Base-by-base conservation (phyloP, 2,797 vertebrate genomes). In the Valencia hispanica region DNA sequence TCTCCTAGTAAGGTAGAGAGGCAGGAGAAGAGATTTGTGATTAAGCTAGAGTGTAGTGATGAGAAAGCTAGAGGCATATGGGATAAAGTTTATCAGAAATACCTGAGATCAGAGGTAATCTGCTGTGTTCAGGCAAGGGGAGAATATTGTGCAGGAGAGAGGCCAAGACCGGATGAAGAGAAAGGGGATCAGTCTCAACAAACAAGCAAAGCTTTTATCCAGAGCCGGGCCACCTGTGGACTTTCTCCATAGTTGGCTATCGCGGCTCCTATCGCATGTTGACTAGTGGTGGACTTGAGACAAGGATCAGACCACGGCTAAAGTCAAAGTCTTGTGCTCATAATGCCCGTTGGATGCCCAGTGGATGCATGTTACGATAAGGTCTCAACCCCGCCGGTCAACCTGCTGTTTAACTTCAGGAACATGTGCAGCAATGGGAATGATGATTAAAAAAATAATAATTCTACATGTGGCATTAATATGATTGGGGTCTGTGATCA, bases 281-380 rank as follows among this genome's bases (percentile, higher is more conserved):
- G 92, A 93, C 91, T 93, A 70, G 89, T 85, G 85, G 86, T 87
- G 91, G 90, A 92, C 91, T 92, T 93, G 73, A 92, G 89, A 92
- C 89, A 92, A 89, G 89, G 91, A 94, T 94, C 91, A 92, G 84
- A 84, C 74, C 63, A 18, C 25, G 81, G 85, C 89, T 91, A 82
- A 81, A 88, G 87, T 88, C 85, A 85, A 88, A 92, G 88, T 91
- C 89, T 86, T 87, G 87, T 91, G 91, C 89, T 93, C 84, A 88
- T 87, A 89, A 91, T 85, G 88, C 89, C 77, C 89, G 79, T 86
- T 88, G 22, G 86, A 87, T 80, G 27, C 81, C 77, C 74, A 70
- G 65, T 75, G 82, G 83, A 87, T 15, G 47, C 81, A 45, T 0
- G 36, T 55, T 75, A 87, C 74, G 91, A 92, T 92, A 90, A 89